phyloP scores from a whole-genome alignment of 2,113 vertebrate genomes.

The Erpornis zantholeuca region DNA sequence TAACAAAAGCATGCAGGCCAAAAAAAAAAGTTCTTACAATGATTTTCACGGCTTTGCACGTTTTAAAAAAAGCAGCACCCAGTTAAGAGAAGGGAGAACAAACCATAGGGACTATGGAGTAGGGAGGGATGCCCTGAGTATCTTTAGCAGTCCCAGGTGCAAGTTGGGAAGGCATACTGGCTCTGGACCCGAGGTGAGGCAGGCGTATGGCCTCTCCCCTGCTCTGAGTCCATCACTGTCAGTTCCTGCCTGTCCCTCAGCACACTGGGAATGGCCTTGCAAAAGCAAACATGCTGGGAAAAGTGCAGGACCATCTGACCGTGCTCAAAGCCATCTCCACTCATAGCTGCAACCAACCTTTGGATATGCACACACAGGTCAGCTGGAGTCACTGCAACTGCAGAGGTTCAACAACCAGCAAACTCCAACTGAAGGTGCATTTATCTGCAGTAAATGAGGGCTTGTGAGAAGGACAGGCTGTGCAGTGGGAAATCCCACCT shows the following conservation, averaged over 20 bases:
- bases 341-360: not conserved
- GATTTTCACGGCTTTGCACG: not conserved
- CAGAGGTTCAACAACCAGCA: not conserved
- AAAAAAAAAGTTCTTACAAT: not conserved
- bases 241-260: not conserved
- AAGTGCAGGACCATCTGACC: no score
- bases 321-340: no score
- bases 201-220: not conserved
- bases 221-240: fast-evolving
- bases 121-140: not conserved
- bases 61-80: not conserved
- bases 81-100: not conserved
- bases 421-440: not conserved
- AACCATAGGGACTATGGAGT: not conserved
- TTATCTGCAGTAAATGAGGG: not conserved
- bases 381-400: not conserved
- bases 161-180: fast-evolving
- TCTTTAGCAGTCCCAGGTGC: not conserved
- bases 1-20: not conserved
- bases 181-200: not conserved
- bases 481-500: not conserved
- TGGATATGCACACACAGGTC: fast-evolving
- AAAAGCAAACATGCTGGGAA: no score
- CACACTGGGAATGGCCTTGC: not conserved
- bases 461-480: not conserved